Evolutionary conservation across 37 sponge, comb jelly and placozoan species (phyloP).

Genomic region (Spongilla lacustris): DNA sequence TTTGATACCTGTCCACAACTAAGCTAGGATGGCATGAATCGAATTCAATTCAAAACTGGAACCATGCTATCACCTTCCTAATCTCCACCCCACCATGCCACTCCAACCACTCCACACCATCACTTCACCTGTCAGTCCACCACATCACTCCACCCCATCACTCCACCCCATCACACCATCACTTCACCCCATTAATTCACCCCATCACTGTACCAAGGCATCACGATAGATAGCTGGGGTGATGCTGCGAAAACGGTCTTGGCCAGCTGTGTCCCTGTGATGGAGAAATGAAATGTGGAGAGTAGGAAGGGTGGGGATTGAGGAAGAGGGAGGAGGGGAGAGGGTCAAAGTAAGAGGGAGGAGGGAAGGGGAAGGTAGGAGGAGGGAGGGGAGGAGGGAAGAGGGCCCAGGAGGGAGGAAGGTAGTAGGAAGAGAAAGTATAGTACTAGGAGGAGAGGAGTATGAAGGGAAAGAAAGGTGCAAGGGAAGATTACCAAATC

Average conservation of each 20-base stretch:
- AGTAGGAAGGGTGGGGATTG: not conserved
- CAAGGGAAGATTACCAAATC: conserved; percentile 47
- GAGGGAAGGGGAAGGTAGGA: not conserved
- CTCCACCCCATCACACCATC: too few relatives aligned
- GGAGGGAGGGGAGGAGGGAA: not conserved
- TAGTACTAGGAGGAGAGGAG: not conserved
- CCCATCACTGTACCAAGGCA: conserved; percentile 76
- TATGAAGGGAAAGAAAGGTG: not conserved
- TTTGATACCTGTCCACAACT: too few relatives aligned
- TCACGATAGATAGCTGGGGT: conserved; percentile 94
- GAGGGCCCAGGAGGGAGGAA: not conserved
- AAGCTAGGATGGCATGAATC: too few relatives aligned
- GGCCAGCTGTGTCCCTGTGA: conserved; percentile 94
- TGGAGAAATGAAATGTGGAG: not conserved
- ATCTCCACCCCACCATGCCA: too few relatives aligned
- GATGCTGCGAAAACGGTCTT: conserved; percentile 95
- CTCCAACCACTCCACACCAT: too few relatives aligned
- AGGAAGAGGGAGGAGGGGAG: not conserved
- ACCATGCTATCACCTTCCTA: too few relatives aligned
- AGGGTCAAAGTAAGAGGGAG: not conserved
- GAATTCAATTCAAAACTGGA: too few relatives aligned
- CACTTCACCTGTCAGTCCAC: too few relatives aligned
- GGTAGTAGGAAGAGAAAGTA: not conserved
- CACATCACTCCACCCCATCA: too few relatives aligned
- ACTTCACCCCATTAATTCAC: too few relatives aligned